Percentiles rank a stretch among this genome's conserved stretches.
phyloP scores from a whole-genome alignment of 1,140 invertebrate species.

The Vanessa tameamea region DNA sequence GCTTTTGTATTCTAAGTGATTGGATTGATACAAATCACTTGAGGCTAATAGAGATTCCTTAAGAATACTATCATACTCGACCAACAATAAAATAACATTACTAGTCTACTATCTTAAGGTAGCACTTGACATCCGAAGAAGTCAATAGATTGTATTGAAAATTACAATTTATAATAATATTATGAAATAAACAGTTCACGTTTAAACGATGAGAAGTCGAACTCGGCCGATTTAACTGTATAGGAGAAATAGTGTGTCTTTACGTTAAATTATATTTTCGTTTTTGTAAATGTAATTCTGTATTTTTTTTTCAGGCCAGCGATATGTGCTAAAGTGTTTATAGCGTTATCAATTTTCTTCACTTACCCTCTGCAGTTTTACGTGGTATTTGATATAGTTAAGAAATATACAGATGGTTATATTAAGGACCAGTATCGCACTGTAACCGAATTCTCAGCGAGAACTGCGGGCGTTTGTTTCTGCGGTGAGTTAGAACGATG shows the following conservation, averaged over 20 bases:
- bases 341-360: slow-evolving; percentile 92
- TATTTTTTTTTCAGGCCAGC: slow-evolving; percentile 81
- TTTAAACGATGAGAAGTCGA: no score
- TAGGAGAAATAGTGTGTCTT: no score
- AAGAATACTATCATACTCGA: not conserved
- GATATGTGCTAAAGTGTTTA: slow-evolving; percentile 89
- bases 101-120: not conserved
- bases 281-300: no score
- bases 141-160: not conserved
- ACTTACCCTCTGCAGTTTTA: slow-evolving; percentile 95
- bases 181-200: no score
- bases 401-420: slow-evolving; percentile 80
- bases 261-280: no score
- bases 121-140: slow-evolving; percentile 1
- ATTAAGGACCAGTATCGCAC: slow-evolving; percentile 81
- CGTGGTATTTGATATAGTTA: slow-evolving; percentile 90
- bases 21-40: not conserved
- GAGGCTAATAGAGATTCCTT: not conserved
- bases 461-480: slow-evolving; percentile 80
- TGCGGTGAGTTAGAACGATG: slow-evolving; percentile 64
- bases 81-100: not conserved
- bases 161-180: no score
- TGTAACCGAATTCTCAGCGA: slow-evolving; percentile 83
- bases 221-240: no score
- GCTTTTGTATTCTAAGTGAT: not conserved